These are phyloP conservation scores for Xyliphius kryptos DNA, from an alignment of 2,113 vertebrate species.

Conservation along the genomic window DNA sequence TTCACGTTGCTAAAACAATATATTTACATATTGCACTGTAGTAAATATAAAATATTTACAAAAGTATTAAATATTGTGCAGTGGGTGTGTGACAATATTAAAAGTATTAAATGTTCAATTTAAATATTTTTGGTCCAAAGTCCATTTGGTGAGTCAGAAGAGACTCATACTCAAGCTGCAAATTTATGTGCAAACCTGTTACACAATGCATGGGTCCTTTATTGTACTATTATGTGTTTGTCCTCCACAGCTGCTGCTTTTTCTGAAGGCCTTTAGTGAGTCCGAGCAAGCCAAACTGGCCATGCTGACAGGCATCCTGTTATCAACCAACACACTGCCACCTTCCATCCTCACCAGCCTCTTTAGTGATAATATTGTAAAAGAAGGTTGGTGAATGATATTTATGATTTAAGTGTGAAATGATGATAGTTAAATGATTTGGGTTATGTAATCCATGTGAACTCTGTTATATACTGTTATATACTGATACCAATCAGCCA, in stretches of 20 bases:
- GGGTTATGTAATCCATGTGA: neutral
- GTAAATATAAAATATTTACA: too few relatives aligned
- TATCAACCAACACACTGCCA: slow-evolving; percentile 75
- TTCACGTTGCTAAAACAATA: too few relatives aligned
- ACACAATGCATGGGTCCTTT: too few relatives aligned
- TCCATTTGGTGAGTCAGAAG: neutral
- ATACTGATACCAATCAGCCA: too few relatives aligned
- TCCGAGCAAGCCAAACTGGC: slow-evolving; percentile 85
- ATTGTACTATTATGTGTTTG: neutral
- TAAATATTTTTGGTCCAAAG: neutral
- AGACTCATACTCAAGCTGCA: too few relatives aligned
- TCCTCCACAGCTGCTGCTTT: slow-evolving; percentile 76
- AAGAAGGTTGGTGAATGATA: slow-evolving; percentile 72
- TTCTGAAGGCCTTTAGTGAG: slow-evolving; percentile 88
- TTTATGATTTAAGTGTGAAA: neutral
- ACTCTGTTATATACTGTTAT: neutral
- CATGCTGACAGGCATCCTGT: slow-evolving; percentile 80
- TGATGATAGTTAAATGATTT: neutral
- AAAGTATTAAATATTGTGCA: too few relatives aligned
- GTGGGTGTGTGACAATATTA: too few relatives aligned
- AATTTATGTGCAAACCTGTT: too few relatives aligned
- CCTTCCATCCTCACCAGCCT: slow-evolving; percentile 83
- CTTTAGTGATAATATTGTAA: slow-evolving; percentile 85
- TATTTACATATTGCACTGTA: too few relatives aligned
- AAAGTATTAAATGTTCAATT: neutral